Base-by-base conservation (phyloP, 2,113 vertebrate genomes). In the Anarhynchus alexandrinus region DNA sequence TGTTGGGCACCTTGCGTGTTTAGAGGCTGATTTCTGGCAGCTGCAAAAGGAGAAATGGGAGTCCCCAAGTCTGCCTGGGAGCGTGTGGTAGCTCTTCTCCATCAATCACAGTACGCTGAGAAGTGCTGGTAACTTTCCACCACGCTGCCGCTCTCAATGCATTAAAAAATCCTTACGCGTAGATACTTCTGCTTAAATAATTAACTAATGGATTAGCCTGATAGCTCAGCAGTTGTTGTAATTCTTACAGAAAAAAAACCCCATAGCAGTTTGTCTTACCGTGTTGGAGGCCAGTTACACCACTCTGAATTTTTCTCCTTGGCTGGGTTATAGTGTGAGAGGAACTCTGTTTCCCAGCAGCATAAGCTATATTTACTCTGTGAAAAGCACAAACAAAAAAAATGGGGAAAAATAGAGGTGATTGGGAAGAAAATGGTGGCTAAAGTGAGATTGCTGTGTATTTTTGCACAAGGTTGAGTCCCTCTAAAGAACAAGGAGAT, bases 141-240 rank as follows among this genome's bases (percentile, higher is more conserved):
- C 89, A 36, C 29, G 0, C 86, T 42, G 84, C 94, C 73, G 23
- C 91, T 94, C 84, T 84, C 81, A 15, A 36, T 64, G 93, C 97
- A 97, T 97, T 95, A 97, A 97, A 95, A 96, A 95, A 82, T 73
- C 95, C 94, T 96, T 97, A 95, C 0, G 10, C 10, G 3, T 57
- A 87, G 91, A 87, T 96, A 82, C 91, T 95, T 43, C 89, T 97
- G 83, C 93, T 91, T 97, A 96, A 97, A 97, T 97, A 97, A 97
- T 97, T 97, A 97, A 97, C 94, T 97, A 97, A 97, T 93, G 93
- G 97, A 74, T 34, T 86, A 89, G 93, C 55, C 91, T 97, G 95
- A 96, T 97, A 97, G 97, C 96, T 97, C 94, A 97, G 97, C 95
- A 94, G 54, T 96, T 79, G 93, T 91, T 94, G 83, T 88, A 94